Evolutionary conservation across 2,797 vertebrate species (phyloP), one percentile per base, ranked within the genome.

Genomic region (Trichosurus vulpecula): DNA sequence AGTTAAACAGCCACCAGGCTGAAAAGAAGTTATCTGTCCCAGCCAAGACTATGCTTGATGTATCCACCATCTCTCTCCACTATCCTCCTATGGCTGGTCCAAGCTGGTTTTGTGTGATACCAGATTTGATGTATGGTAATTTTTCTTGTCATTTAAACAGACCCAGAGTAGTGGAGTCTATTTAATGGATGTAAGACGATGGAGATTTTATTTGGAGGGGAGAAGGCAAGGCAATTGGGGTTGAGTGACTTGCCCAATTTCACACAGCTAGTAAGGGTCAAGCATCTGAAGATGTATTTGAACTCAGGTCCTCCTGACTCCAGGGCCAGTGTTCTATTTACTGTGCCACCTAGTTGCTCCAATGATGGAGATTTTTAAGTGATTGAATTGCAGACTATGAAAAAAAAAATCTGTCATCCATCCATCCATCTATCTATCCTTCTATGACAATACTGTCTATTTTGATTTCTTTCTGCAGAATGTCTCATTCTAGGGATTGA

Each of bases 171-270:
- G 96, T 97, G 97, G 97, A 96, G 97, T 97, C 98, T 98, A 99
- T 99, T 99, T 99, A 99, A 99, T 99, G 99, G 99, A 99, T 99
- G 99, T 99, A 99, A 99, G 99, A 99, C 99, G 99, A 99, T 99
- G 99, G 99, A 99, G 99, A 99, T 99, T 99, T 99, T 99, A 99
- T n/a, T n/a, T n/a, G n/a, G n/a, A n/a, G n/a, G n/a, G n/a, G n/a
- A n/a, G n/a, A n/a, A n/a, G n/a, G n/a, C n/a, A n/a, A n/a, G n/a
- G n/a, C n/a, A n/a, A n/a, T n/a, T n/a, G n/a, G n/a, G n/a, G n/a
- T n/a, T n/a, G n/a, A n/a, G n/a, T n/a, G n/a, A n/a, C n/a, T n/a
- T n/a, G n/a, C n/a, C n/a, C n/a, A n/a, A n/a, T n/a, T n/a, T n/a
- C n/a, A n/a, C n/a, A n/a, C n/a, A n/a, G n/a, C n/a, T n/a, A n/a